Conservation (phyloP, 2,113 vertebrate species). For the Urocolius indicus region DNA sequence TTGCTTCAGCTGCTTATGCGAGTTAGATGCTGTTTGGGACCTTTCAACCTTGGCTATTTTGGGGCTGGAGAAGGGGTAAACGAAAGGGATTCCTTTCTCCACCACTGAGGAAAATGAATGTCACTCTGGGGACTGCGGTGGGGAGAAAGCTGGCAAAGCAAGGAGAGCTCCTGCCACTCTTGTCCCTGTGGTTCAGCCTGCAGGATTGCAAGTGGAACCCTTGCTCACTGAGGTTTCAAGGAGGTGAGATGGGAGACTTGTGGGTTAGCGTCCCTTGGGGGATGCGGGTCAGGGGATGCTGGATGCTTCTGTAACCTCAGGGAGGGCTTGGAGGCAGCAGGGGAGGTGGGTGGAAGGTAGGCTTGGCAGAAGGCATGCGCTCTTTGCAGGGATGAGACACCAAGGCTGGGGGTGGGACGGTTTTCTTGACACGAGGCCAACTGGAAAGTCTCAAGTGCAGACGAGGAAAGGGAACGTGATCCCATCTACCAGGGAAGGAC, state of each 20-base stretch:
- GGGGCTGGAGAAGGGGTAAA: not conserved
- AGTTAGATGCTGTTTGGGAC: not conserved
- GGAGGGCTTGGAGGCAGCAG: not conserved
- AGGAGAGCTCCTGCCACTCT: not conserved
- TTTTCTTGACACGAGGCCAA: not conserved
- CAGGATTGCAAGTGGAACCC: not conserved
- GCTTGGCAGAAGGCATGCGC: not conserved
- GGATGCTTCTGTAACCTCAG: not conserved
- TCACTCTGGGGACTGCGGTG: not conserved
- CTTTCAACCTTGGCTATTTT: not conserved
- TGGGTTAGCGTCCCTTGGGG: not conserved
- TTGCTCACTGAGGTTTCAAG: accelerated
- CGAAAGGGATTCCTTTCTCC: slow-evolving; percentile 16
- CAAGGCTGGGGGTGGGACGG: not conserved
- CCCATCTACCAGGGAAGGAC: not conserved
- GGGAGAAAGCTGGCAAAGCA: not conserved
- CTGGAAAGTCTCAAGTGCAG: not conserved
- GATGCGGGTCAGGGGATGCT: not conserved
- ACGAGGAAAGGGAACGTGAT: not conserved
- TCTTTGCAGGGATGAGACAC: not conserved
- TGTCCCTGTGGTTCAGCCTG: not conserved
- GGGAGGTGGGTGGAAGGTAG: not conserved
- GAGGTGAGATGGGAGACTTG: not conserved
- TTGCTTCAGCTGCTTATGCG: not conserved
- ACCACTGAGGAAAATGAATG: not conserved